Base-by-base conservation (phyloP, 2,113 vertebrate genomes). In the Eulemur macaco region DNA sequence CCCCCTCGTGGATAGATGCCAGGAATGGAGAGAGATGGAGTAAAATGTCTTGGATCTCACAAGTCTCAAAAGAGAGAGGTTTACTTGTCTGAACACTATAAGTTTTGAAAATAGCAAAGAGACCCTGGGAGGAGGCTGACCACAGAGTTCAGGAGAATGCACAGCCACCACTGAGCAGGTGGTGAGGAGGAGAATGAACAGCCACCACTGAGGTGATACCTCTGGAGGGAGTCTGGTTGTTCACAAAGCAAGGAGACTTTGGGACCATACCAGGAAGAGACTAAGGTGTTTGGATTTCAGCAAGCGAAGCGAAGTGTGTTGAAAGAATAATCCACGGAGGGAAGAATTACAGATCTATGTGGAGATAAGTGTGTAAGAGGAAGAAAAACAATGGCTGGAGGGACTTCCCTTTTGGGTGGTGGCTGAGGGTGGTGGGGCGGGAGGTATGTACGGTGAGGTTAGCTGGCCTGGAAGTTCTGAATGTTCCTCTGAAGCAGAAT, bases 401-500 rank as follows among this genome's bases (percentile, higher is more conserved):
- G 34, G 31, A n/a, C 23, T 88, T 58, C 9, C 7, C 9, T 52
- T 37, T 60, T 31, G 14, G 56, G 0, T 52, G 10, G 12, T 15
- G 39, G 23, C 15, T 42, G 29, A 68, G 34, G n/a, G 47, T 29
- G 29, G 5, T 14, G 21, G 58, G 27, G 9, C 6, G 6, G 45
- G 21, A 34, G 7, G 1, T 27, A 42, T 39, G 3, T 27, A 42
- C 27, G 1, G 21, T 6, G 3, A 34, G 6, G 3, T 42, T 20
- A 54, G 37, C 86, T 82, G 8, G 11, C 20, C 25, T 50, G 4
- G 4, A 58, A 25, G 8, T 29, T 87, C 11, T 63, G 3, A 20
- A 9, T 11, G n/a, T 39, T 50, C 27, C 18, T 68, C 9, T 15
- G 18, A 42, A 10, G 39, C 10, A 34, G 54, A 64, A 34, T 25